These are phyloP conservation scores for Charaxes varanes DNA, from an alignment of 1,140 invertebrate species.

Conservation along the genomic window DNA sequence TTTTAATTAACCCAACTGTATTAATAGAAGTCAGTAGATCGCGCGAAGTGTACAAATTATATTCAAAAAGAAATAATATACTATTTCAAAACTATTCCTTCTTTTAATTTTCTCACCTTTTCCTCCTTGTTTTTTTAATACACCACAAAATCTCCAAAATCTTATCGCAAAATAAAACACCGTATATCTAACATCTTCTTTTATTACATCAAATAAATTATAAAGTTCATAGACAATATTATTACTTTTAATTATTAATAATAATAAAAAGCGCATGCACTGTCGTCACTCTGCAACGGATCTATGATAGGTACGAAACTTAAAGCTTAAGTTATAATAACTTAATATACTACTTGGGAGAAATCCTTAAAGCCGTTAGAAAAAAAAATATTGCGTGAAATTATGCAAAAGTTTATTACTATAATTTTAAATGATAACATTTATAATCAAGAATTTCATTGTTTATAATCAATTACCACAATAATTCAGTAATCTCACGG, in stretches of 20 bases:
- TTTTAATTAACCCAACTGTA: conserved; percentile 9
- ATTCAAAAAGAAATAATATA: conserved; percentile 28
- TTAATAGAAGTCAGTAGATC: conserved; percentile 11
- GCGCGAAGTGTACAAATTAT: conserved; percentile 31
- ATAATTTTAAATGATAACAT: too few species aligned
- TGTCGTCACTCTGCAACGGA: conserved; percentile 25
- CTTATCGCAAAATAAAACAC: conserved; percentile 31
- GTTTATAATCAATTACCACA: too few species aligned
- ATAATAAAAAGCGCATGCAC: conserved; percentile 51
- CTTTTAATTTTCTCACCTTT: conserved; percentile 17
- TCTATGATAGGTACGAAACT: conserved; percentile 31
- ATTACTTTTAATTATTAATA: conserved; percentile 37
- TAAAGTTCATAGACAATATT: conserved; percentile 60
- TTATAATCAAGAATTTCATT: background rate
- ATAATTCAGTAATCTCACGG: too few species aligned
- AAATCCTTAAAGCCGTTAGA: conserved; percentile 14
- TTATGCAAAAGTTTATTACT: too few species aligned
- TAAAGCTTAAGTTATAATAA: conserved; percentile 36
- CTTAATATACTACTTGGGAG: conserved; percentile 15
- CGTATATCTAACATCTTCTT: conserved; percentile 58
- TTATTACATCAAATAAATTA: conserved; percentile 69
- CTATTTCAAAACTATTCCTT: conserved; percentile 30
- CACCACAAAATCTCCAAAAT: too few species aligned
- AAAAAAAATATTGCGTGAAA: background rate
- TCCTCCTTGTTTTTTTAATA: too few species aligned